phyloP scores from a whole-genome alignment of 2,113 vertebrate genomes.

The Sinocyclocheilus anophthalmus region DNA sequence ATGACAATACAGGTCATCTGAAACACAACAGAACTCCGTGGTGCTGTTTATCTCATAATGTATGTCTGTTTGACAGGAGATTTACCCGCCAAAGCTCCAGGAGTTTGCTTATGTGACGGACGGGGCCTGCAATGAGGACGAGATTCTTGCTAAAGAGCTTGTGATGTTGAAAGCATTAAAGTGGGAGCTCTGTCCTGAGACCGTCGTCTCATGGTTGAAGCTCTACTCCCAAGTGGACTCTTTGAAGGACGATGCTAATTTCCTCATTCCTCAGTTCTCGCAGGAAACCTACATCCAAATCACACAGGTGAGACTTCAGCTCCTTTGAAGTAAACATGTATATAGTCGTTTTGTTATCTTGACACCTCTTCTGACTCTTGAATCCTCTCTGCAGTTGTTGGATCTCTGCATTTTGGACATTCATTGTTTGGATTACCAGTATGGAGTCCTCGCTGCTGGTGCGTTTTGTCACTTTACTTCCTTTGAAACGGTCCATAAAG shows the following conservation, averaged over 20 bases:
- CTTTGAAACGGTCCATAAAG: constrained; percentile 85
- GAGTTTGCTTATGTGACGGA: constrained; percentile 98
- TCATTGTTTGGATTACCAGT: constrained; percentile 86
- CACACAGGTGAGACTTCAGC: constrained; percentile 80
- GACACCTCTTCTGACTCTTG: background rate
- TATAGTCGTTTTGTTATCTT: background rate
- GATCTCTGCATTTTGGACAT: constrained; percentile 91
- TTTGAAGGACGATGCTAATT: constrained; percentile 84
- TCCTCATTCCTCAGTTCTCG: constrained; percentile 94
- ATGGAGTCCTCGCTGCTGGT: constrained; percentile 87
- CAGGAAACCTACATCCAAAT: constrained; percentile 94
- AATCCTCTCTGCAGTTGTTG: constrained; percentile 78
- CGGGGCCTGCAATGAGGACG: constrained; percentile 91
- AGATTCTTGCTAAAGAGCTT: constrained; percentile 92
- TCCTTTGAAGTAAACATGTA: background rate
- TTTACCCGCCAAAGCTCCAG: constrained; percentile 94
- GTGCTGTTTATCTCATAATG: background rate
- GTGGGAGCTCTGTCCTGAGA: constrained; percentile 94
- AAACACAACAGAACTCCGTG: background rate
- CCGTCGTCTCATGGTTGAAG: constrained; percentile 92
- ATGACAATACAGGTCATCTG: background rate
- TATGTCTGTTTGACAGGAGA: constrained; percentile 80
- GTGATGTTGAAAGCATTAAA: constrained; percentile 89
- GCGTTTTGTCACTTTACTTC: constrained; percentile 91
- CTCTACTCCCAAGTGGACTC: constrained; percentile 93